These are phyloP conservation scores for Psittacula derbiana DNA, from an alignment of 2,797 vertebrate genomes.

Conservation along the genomic window DNA sequence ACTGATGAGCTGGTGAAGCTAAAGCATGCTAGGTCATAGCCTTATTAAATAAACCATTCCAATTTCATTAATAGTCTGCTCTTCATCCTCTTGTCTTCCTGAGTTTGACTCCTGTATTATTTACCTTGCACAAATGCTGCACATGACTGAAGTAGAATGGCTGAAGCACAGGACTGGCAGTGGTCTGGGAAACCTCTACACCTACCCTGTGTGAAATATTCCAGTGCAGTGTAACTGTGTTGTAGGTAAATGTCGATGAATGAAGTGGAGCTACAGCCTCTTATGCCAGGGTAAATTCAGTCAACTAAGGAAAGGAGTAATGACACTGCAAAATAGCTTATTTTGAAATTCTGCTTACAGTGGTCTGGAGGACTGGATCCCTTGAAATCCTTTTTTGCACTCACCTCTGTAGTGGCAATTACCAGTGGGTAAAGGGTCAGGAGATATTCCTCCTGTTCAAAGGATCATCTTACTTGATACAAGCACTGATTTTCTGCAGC, in stretches of 20 bases:
- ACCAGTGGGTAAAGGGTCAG: background rate
- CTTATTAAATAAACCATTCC: conserved; percentile 29
- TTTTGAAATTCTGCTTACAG: background rate
- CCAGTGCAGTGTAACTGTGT: rapidly evolving
- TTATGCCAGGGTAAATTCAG: background rate
- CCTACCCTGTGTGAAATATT: background rate
- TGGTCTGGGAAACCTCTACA: background rate
- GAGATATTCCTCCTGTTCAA: background rate
- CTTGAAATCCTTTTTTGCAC: background rate
- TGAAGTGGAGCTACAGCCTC: background rate
- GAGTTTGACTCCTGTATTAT: background rate
- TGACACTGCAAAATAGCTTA: background rate
- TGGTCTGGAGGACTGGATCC: background rate
- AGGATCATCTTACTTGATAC: background rate
- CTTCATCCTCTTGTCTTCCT: background rate
- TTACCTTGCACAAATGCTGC: background rate
- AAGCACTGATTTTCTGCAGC: background rate
- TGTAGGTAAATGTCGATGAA: background rate
- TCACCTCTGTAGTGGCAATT: background rate
- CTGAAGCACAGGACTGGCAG: background rate
- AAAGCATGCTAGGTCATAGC: background rate
- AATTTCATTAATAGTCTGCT: background rate
- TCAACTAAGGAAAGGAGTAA: background rate
- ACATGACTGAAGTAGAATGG: background rate
- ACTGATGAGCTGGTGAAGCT: background rate